Base-by-base conservation (phyloP, 1,140 invertebrate species). In the Asbolus verrucosus region DNA sequence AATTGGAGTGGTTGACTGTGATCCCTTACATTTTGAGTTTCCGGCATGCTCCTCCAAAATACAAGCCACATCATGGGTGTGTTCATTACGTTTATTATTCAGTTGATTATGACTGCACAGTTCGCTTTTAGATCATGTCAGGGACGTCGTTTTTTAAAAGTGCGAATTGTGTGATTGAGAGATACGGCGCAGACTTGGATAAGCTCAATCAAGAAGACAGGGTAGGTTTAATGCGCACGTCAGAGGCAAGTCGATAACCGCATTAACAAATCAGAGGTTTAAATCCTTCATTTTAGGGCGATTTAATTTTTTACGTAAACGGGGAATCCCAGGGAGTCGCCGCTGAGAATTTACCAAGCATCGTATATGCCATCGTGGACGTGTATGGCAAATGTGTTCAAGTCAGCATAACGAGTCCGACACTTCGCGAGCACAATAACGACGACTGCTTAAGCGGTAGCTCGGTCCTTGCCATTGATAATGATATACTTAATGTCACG, bases 311-410 rank as follows among this genome's bases (percentile, higher is more conserved):
- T 81, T 96, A 90, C 81, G 87, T 97, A 0, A 97, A 97, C 83
- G 94, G 94, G 4, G 85, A 91, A 65, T 92, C 93, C 16, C 93
- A 96, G 82, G 95, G 95, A 6, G 83, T 94, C 41, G 95, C 94
- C 0, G 92, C 91, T 0, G 86, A 85, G 71, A 89, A 90, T 75
- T 84, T 97, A 71, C 94, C 94, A 15, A 76, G 85, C 9, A 83
- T 85, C 33, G 85, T 97, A 9, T 97, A 90, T 86, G 95, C 92
- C 5, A 89, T 98, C 8, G 87, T 97, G 16, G 94, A 97, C 83
- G 84, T 98, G 78, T 97, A 96, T 82, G 95, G 94, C 1, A 95
- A 96, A 81, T 97, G 94, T 84, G 91, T 94, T 4, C 94, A 97
- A 85, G 90, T 97, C 6, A 90, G 90, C 6, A 84, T 90, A 69